These are phyloP conservation scores for Apostichopus japonicus DNA, from an alignment of 35 echinoderm and acorn worm species.

Conservation along the genomic window DNA sequence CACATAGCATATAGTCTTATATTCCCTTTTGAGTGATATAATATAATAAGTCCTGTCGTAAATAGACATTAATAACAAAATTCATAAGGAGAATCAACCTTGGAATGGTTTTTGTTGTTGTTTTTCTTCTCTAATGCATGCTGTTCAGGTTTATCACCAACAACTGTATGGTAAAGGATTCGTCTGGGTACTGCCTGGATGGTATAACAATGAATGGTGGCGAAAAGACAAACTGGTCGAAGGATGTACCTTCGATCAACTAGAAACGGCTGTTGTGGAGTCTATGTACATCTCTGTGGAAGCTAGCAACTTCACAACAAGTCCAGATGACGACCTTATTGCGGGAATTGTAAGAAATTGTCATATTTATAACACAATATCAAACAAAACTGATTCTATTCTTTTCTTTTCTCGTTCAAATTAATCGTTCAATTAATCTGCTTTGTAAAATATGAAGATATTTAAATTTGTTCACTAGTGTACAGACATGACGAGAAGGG, in stretches of 20 bases:
- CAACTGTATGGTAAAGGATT: conserved; percentile 30
- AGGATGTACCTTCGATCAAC: not conserved
- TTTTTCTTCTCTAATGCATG: not conserved
- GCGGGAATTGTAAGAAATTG: conserved; percentile 31
- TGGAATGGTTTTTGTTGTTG: not conserved
- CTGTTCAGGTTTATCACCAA: not conserved
- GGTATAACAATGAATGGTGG: conserved; percentile 27
- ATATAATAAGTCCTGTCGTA: too few species aligned
- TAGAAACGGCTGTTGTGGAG: conserved; percentile 28
- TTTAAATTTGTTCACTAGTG: too few species aligned
- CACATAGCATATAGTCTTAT: too few species aligned
- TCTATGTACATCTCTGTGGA: conserved; percentile 38
- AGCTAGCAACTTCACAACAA: not conserved
- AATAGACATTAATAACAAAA: too few species aligned
- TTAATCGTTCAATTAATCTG: too few species aligned
- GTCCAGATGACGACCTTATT: not conserved
- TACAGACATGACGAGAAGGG: too few species aligned
- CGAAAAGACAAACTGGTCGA: not conserved
- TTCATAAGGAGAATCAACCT: too few species aligned
- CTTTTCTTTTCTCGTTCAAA: too few species aligned
- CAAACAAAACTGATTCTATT: not conserved
- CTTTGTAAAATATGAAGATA: too few species aligned
- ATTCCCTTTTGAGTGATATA: too few species aligned
- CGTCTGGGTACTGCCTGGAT: conserved; percentile 42
- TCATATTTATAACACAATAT: not conserved